Evolutionary conservation across 2,113 vertebrate genomes (phyloP).

Genomic region (Bostrychus sinensis): DNA sequence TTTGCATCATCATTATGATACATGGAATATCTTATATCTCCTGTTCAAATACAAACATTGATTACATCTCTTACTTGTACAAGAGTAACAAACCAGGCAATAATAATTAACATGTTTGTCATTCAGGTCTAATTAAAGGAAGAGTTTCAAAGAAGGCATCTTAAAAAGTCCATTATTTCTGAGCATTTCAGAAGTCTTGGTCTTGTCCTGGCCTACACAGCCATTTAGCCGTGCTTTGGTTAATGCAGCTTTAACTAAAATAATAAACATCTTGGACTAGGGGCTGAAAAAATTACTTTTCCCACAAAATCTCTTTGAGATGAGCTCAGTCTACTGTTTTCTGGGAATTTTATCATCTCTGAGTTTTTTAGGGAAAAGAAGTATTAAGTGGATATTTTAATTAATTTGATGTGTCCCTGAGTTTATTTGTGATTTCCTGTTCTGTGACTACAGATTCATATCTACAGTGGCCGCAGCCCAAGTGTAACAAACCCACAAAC

Average conservation of each 20-base stretch:
- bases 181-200: too few species aligned
- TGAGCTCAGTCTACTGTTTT: conserved; percentile 47
- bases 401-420: conserved; percentile 66
- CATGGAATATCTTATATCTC: too few species aligned
- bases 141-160: too few species aligned
- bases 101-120: too few species aligned
- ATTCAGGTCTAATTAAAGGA: too few species aligned
- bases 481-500: conserved; percentile 69
- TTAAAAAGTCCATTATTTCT: too few species aligned
- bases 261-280: background rate
- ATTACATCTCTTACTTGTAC: too few species aligned
- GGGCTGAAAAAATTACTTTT: conserved; percentile 28
- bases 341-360: conserved; percentile 48
- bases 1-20: too few species aligned
- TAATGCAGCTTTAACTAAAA: background rate
- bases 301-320: conserved; percentile 32
- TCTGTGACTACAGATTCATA: conserved; percentile 66
- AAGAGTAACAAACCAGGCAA: too few species aligned
- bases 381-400: conserved; percentile 63
- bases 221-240: background rate
- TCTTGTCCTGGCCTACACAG: too few species aligned
- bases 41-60: too few species aligned
- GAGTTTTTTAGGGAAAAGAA: conserved; percentile 43
- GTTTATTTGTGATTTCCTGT: conserved; percentile 78
- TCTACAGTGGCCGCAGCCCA: conserved; percentile 69